Base-by-base conservation (phyloP, 2,888 invertebrate species). In the Pyrrhosoma nymphula region DNA sequence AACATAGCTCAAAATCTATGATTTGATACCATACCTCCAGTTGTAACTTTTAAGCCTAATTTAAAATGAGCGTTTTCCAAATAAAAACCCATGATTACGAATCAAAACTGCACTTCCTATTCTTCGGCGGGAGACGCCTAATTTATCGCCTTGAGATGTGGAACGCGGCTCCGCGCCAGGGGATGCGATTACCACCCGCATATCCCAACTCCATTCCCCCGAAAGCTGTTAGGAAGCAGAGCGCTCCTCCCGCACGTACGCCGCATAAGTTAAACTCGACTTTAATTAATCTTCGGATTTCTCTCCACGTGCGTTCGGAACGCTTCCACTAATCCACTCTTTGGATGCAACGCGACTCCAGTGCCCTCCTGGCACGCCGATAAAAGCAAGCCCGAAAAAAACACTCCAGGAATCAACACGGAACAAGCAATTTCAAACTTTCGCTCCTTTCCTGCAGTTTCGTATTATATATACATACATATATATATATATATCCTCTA, bases 201-300 rank as follows among this genome's bases (percentile, higher is more conserved):
- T 82, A 14, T 82, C 35, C 82, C 82, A 82, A 35, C 82, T 30
- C 14, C 82, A 82, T 82, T 35, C 82, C 26, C 82, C 35, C 18
- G 82, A 35, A 69, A 30, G 10, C 82, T 35, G 75, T 82, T 82
- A 14, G 82, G 30, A 35, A 35, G 30, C 3, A 0, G 82, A 35
- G 35, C 2, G 0, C 0, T 82, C n/a, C n/a, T n/a, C 20, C 69
- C n/a, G 69, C 75, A 82, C 75, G 75, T 26, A 23, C 35, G 35
- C 82, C 14, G 82, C 82, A 35, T 82, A 82, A 82, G 82, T 82
- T 82, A 82, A 82, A 82, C 30, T 82, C 82, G 30, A 82, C 82
- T 82, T 82, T 82, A 82, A 82, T 82, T 82, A 82, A 82, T 82
- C 82, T 82, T 35, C 30, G 82, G 35, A 82, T 82, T 82, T 2